These are phyloP conservation scores for Latrodectus geometricus DNA, from an alignment of 1,140 invertebrate genomes.

Conservation along the genomic window DNA sequence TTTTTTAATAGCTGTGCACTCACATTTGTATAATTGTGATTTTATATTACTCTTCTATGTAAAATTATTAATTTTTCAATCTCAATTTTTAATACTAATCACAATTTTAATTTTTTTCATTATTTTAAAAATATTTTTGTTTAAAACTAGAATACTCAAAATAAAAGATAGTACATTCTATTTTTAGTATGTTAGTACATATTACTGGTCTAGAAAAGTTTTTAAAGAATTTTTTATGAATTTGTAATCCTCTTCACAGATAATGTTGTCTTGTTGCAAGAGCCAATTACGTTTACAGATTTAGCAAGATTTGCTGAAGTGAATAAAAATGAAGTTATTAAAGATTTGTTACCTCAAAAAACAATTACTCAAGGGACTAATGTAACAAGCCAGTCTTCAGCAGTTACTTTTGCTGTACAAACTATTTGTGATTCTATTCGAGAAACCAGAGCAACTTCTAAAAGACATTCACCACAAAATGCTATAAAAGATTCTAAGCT, in stretches of 20 bases:
- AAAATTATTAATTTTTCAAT: too few species aligned
- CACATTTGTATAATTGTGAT: too few species aligned
- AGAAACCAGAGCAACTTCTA: background rate
- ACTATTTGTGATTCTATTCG: background rate
- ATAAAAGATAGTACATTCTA: too few species aligned
- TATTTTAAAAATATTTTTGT: too few species aligned
- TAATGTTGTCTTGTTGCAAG: conserved; percentile 14
- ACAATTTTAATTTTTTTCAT: too few species aligned
- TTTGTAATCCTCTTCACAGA: background rate
- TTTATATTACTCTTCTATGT: too few species aligned
- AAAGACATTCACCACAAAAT: background rate
- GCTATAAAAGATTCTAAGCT: background rate
- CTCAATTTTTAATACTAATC: too few species aligned
- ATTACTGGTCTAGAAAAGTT: too few species aligned
- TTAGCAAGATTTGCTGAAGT: conserved; percentile 19
- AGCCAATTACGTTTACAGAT: conserved; percentile 11
- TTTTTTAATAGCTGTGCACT: too few species aligned
- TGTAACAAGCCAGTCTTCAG: background rate
- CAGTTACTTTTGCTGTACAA: background rate
- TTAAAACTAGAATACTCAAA: too few species aligned
- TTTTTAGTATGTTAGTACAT: too few species aligned
- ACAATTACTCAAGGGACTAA: background rate
- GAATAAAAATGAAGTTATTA: background rate
- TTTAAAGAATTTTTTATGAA: background rate
- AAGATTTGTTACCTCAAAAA: background rate